Evolutionary conservation across 2,888 invertebrate genomes (phyloP), one percentile per base, ranked within the genome.

Genomic region (Dione vanillae): DNA sequence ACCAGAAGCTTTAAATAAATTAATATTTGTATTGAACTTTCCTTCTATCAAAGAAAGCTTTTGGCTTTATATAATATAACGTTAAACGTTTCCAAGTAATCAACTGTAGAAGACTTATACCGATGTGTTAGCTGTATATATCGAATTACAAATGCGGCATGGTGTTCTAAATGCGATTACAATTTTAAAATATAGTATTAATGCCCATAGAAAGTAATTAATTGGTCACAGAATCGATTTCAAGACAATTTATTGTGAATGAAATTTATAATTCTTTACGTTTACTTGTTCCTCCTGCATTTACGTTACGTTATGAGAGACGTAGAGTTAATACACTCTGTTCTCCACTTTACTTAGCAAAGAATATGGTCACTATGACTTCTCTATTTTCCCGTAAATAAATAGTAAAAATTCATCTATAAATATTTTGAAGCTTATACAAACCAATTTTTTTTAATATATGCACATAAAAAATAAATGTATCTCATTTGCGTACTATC

Each of bases 391-490:
- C 5, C 16, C 47, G 10, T 7, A 19, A 9, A 10, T 9, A 19
- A 47, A 16, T n/a, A n/a, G n/a, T n/a, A 47, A 11, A 11, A 11
- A 49, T 11, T 5, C 5, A 19, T 8, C 9, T 16, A 47, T 0
- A 16, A 10, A 49, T 11, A 10, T 49, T 49, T 47, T 11, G 19
- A 45, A 16, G 37, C 40, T 54, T 10, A 54, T 10, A 59, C n/a
- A 5, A 12, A 20, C 20, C 20, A 43, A 59, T 20, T 12, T 61
- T 1, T 61, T 45, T 7, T 45, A 61, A 61, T 20, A 61, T 35
- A 61, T n/a, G 27, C 43, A 61, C 45, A 61, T 27, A 35, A 61
- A 61, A 27, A 61, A n/a, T 35, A n/a, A 27, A 61, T 61, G n/a
- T n/a, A 16, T 45, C 45, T 61, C 11, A 61, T 61, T 35, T 61